Evolutionary conservation across 2,113 vertebrate species (phyloP).

Genomic region (Cyprinodon brontotheroides): DNA sequence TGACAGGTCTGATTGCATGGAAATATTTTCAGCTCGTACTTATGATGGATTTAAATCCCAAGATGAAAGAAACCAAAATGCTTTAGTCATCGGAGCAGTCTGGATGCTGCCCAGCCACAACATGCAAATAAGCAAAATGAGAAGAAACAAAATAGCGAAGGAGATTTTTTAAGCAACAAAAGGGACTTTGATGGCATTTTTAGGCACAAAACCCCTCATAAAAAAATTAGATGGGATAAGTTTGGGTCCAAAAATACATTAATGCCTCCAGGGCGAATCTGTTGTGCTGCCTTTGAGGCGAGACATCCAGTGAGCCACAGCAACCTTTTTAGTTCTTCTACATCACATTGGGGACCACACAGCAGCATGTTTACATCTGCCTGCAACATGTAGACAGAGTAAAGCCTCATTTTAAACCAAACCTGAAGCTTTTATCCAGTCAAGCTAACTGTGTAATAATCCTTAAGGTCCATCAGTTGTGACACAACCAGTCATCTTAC

Average conservation of each 20-base stretch:
- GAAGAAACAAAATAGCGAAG: not conserved
- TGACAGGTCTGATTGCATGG: conserved; percentile 30
- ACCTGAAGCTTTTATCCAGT: not conserved
- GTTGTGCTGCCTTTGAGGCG: conserved; percentile 13
- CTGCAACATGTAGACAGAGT: conserved; percentile 7
- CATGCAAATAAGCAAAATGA: not conserved
- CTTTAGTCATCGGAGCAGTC: not conserved
- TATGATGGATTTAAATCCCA: conserved; percentile 23
- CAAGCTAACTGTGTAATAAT: not conserved
- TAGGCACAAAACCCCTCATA: not conserved
- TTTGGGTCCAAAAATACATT: conserved; percentile 25
- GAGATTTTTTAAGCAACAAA: not conserved
- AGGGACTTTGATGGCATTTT: not conserved
- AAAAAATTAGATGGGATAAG: conserved; percentile 3
- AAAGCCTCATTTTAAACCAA: not conserved
- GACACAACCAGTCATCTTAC: not conserved
- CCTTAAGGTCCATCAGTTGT: not conserved
- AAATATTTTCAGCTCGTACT: conserved; percentile 26
- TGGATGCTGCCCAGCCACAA: not conserved
- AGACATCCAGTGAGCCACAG: conserved; percentile 11
- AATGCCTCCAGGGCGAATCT: conserved; percentile 22
- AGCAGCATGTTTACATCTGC: conserved; percentile 29
- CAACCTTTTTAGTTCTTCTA: conserved; percentile 34
- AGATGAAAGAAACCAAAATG: conserved; percentile 20
- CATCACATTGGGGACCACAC: conserved; percentile 50